Evolutionary conservation across 2,888 invertebrate genomes (phyloP).

Genomic region (Hemistola chrysoprasaria): DNA sequence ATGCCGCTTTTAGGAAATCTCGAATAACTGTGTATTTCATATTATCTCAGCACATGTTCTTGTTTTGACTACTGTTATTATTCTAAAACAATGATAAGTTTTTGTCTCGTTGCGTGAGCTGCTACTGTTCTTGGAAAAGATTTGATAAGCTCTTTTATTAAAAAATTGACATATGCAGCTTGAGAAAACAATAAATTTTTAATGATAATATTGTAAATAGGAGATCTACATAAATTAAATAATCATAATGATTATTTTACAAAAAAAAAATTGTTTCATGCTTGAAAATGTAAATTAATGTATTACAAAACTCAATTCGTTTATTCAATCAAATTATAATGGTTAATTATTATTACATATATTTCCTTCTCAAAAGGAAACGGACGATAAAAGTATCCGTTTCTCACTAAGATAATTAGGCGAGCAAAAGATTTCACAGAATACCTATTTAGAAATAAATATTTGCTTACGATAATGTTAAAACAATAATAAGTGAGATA

Average conservation of each 20-base stretch:
- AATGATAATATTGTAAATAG: too few species aligned
- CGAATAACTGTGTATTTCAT: conserved; percentile 33
- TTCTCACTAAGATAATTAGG: conserved; percentile 18
- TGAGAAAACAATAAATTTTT: too few species aligned
- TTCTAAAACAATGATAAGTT: conserved; percentile 41
- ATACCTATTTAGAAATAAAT: conserved; percentile 1
- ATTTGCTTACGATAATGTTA: conserved; percentile 1
- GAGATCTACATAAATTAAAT: too few species aligned
- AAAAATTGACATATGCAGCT: too few species aligned
- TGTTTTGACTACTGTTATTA: conserved; percentile 57
- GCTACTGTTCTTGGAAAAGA: conserved; percentile 22
- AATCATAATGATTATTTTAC: too few species aligned
- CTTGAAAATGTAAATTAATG: too few species aligned
- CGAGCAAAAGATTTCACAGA: conserved; percentile 1
- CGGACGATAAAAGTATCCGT: conserved; percentile 27
- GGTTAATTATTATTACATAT: conserved; percentile 13
- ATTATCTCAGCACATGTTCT: conserved; percentile 55
- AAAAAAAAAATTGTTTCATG: too few species aligned
- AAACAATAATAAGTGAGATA: too few species aligned
- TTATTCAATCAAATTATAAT: neutral
- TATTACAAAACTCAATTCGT: neutral
- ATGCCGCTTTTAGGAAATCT: conserved; percentile 38
- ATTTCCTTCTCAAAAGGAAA: conserved; percentile 28
- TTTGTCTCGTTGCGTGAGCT: conserved; percentile 34
- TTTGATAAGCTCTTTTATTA: conserved; percentile 15